Evolutionary conservation across 2,797 vertebrate species (phyloP).

Genomic region (Atherinosoma microstoma): DNA sequence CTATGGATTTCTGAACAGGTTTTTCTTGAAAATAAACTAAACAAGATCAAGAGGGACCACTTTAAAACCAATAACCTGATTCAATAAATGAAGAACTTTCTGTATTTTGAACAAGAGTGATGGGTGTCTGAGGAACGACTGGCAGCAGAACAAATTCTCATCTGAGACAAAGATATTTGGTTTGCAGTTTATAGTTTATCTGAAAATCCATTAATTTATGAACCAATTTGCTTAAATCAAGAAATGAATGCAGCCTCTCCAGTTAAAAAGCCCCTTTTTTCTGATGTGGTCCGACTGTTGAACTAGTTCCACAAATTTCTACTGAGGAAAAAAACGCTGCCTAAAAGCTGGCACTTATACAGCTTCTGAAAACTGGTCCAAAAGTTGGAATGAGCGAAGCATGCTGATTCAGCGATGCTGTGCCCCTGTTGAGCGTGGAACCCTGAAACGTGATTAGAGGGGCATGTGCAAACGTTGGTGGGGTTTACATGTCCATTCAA

Average conservation of each 20-base stretch:
- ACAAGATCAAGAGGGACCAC: too few relatives aligned
- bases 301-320: not conserved
- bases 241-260: not conserved
- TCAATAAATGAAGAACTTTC: too few relatives aligned
- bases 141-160: conserved; percentile 1
- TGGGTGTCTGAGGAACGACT: conserved; percentile 8
- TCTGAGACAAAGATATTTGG: not conserved
- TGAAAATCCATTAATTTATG: not conserved
- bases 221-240: not conserved
- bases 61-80: too few relatives aligned
- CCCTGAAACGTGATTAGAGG: not conserved
- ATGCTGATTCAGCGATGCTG: not conserved
- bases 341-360: not conserved
- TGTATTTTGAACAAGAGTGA: not conserved
- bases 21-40: too few relatives aligned
- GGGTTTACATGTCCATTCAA: not conserved
- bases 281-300: not conserved
- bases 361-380: not conserved
- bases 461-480: not conserved
- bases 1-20: not conserved
- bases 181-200: not conserved
- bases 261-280: not conserved
- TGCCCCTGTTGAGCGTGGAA: not conserved
- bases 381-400: not conserved
- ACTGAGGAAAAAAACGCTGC: not conserved